Conservation (phyloP, 2,797 vertebrate species). For the Brachymystax lenok region DNA sequence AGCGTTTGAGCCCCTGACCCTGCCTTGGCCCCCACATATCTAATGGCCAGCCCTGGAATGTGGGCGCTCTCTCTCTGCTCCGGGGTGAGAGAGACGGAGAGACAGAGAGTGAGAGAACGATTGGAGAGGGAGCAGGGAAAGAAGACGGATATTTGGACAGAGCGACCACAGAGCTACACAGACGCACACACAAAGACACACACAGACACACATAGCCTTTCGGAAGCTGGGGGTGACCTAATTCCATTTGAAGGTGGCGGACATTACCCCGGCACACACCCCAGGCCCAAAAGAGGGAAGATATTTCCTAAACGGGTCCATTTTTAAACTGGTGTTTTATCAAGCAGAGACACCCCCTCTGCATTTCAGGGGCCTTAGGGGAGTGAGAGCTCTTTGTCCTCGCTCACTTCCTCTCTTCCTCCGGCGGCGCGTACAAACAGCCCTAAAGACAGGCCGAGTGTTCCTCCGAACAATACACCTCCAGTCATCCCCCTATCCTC, state of each 20-base stretch:
- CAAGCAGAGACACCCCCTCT: conserved; percentile 15
- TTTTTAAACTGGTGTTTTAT: conserved; percentile 57
- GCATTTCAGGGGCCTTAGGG: conserved; percentile 17
- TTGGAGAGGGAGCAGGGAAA: background rate
- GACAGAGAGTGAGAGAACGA: conserved; percentile 23
- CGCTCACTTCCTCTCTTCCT: conserved; percentile 36
- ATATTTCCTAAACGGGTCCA: conserved; percentile 55
- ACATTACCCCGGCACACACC: conserved; percentile 35
- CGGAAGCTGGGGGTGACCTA: conserved; percentile 54
- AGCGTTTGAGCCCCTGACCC: conserved; percentile 90
- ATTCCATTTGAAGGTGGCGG: conserved; percentile 44
- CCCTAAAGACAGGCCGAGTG: conserved; percentile 50
- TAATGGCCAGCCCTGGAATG: conserved; percentile 93
- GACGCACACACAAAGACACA: conserved; percentile 10
- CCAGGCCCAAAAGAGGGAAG: conserved; percentile 43
- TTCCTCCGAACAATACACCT: conserved; percentile 59
- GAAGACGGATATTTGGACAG: background rate
- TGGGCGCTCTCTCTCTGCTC: conserved; percentile 70
- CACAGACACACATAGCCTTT: conserved; percentile 36
- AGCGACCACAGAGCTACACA: background rate
- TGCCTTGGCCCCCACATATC: conserved; percentile 85
- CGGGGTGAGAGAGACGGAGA: conserved; percentile 17
- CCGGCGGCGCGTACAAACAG: conserved; percentile 19
- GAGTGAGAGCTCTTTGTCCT: conserved; percentile 48
- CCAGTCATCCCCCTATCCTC: conserved; percentile 48